Evolutionary conservation across 1,140 invertebrate genomes (phyloP).

Genomic region (Andrena cerasifolii): DNA sequence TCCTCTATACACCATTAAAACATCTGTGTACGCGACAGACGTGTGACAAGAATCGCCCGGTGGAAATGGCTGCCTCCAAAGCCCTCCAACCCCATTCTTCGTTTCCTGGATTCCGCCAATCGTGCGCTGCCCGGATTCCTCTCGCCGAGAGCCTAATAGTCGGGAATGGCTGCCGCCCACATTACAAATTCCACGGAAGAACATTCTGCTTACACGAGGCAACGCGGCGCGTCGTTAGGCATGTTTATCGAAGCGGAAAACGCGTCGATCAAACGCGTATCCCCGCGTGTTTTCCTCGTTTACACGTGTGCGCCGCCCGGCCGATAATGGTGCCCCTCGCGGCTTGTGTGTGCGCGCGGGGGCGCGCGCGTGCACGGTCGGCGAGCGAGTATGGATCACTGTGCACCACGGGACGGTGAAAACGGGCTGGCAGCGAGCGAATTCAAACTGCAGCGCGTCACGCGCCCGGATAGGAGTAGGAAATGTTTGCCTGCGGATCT

Average conservation of each 20-base stretch:
- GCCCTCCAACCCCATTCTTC: too few relatives aligned
- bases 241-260: constrained; percentile 44
- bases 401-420: constrained; percentile 14
- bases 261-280: constrained; percentile 38
- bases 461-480: constrained; percentile 7
- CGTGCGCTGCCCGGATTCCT: background rate
- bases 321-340: background rate
- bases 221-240: constrained; percentile 26
- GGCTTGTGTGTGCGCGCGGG: too few relatives aligned
- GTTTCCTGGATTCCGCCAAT: too few relatives aligned
- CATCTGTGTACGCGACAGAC: too few relatives aligned
- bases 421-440: constrained; percentile 14
- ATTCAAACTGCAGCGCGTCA: constrained; percentile 20
- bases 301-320: background rate
- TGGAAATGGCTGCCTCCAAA: too few relatives aligned
- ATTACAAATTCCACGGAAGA: constrained; percentile 32
- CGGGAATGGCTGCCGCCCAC: constrained; percentile 6
- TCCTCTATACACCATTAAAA: too few relatives aligned
- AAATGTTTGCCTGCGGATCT: constrained; percentile 36
- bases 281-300: constrained; percentile 16
- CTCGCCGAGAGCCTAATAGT: background rate
- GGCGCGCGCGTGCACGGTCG: background rate
- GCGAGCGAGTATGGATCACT: background rate
- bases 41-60: too few relatives aligned
- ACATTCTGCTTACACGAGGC: constrained; percentile 30